Percentiles rank a stretch among this genome's conserved stretches.
phyloP scores from a whole-genome alignment of 2,797 vertebrate genomes.

The Falco columbarius region DNA sequence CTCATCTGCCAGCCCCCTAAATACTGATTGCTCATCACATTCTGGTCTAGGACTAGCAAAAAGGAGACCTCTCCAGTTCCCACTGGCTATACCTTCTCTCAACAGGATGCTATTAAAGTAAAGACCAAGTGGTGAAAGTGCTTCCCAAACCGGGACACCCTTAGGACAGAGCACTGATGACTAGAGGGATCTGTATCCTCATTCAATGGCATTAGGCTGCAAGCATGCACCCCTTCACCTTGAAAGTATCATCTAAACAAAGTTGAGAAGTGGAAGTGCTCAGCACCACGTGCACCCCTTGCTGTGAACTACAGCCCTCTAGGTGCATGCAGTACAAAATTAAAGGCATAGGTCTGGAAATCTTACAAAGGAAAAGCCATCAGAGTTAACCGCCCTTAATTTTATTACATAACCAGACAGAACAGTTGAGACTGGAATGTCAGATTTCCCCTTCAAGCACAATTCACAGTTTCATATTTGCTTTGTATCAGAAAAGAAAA shows the following conservation, averaged over 20 bases:
- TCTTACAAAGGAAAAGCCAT: conserved; percentile 24
- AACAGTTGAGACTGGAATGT: conserved; percentile 68
- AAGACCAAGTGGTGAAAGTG: not conserved
- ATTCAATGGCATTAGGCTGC: not conserved
- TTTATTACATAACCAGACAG: conserved; percentile 64
- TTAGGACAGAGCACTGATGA: not conserved
- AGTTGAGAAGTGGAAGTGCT: not conserved
- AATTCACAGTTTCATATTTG: conserved; percentile 55
- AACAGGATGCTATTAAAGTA: not conserved
- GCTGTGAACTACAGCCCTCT: not conserved
- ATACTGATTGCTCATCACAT: not conserved
- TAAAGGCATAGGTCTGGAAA: conserved; percentile 33
- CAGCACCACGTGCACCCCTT: not conserved
- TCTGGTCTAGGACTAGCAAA: not conserved
- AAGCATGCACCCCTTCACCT: not conserved
- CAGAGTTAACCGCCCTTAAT: conserved; percentile 47
- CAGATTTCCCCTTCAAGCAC: conserved; percentile 33
- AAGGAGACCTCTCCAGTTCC: not conserved
- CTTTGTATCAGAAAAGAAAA: conserved; percentile 43
- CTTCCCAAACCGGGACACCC: not conserved
- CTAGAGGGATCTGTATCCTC: not conserved
- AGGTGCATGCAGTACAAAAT: not conserved
- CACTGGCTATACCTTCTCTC: not conserved
- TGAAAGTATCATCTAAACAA: not conserved
- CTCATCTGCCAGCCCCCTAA: not conserved